Evolutionary conservation across 2,797 vertebrate species (phyloP).

Genomic region (Artibeus lituratus): DNA sequence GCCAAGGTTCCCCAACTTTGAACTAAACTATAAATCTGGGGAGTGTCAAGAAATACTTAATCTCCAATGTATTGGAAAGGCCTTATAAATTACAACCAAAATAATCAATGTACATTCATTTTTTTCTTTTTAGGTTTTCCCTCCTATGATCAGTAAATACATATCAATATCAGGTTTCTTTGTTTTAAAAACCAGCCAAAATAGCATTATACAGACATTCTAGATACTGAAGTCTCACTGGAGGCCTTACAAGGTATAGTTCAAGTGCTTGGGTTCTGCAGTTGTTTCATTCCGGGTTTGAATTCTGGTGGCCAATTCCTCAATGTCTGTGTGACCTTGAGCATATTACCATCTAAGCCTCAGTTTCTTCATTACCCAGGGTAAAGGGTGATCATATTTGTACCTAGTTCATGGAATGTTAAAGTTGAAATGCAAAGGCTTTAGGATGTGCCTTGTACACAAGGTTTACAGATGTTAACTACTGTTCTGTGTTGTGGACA

Average conservation of each 20-base stretch:
- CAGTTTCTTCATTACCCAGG: not conserved
- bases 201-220: not conserved
- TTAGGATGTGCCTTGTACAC: not conserved
- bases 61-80: not conserved
- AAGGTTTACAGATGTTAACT: not conserved
- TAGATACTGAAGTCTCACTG: not conserved
- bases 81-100: conserved; percentile 40
- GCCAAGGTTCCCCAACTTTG: not conserved
- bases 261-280: not conserved
- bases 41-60: conserved; percentile 24
- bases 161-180: not conserved
- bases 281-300: not conserved
- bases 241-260: not conserved
- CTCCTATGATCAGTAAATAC: not conserved
- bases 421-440: not conserved
- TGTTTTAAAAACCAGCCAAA: not conserved
- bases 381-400: not conserved
- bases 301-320: not conserved
- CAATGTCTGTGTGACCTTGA: not conserved
- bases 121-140: not conserved
- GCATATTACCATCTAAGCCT: not conserved
- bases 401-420: not conserved
- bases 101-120: not conserved
- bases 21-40: conserved; percentile 50
- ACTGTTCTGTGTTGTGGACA: not conserved